Evolutionary conservation across 92 coral and sea anemone genomes (phyloP), one percentile per base, ranked within the genome.

Genomic region (Porites lobata): DNA sequence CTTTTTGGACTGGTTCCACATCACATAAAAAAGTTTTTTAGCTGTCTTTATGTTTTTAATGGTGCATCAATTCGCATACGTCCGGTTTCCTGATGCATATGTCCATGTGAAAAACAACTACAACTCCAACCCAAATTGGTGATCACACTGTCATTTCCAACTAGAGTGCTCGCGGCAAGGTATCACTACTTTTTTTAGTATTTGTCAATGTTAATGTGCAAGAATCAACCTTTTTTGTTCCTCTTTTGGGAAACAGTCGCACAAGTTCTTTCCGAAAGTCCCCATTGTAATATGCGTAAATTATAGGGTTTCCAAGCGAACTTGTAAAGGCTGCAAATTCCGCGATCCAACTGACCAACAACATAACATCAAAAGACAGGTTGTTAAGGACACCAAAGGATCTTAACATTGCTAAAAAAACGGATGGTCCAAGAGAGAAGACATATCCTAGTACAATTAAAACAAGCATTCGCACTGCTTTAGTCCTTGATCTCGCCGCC

Each of bases 401-500:
- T 22, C 96, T 80, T 8, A 91, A 26, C 74, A 92, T 66, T 3
- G 74, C 64, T 9, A 91, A 47, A 50, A 85, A 32, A 54, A 83
- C 81, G 0, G 77, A 15, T 8, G 96, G 96, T 5, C 94, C 96
- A 63, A 87, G 73, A n/a, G 90, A 78, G 0, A 93, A 3, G 43
- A 80, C 86, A 51, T 80, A 90, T 51, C 89, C 90, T 13, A 81
- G 47, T 6, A 91, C 94, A 56, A 86, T 75, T 22, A 91, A 15
- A 47, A 80, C 66, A 29, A 93, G 80, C 96, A 93, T 91, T 32
- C 89, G 89, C 1, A 87, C 85, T 9, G 94, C 90, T 78, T 93
- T 93, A 17, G 71, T 50, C 77, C 88, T 91, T 70, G 96, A 88
- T 74, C 86, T 85, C 57, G 87, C 90, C 13, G 92, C 96, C 17